Percentiles rank a stretch among this genome's conserved stretches.
phyloP scores from a whole-genome alignment of 2,888 invertebrate genomes.

The Zaprionus lineosus region DNA sequence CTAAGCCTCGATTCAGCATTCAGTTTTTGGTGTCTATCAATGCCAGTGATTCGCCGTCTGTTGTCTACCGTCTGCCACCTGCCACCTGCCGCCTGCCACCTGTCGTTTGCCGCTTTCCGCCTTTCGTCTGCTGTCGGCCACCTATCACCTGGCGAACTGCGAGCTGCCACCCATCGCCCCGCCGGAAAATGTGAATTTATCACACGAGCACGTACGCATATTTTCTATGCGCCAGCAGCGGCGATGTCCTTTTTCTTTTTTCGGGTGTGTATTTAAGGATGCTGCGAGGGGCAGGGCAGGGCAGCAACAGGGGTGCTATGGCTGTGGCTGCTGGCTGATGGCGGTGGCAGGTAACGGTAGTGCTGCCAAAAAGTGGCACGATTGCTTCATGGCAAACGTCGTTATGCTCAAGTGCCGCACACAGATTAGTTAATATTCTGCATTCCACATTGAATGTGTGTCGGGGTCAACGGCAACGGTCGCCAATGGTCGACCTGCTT shows the following conservation, averaged over 20 bases:
- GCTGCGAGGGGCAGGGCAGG: too few species aligned
- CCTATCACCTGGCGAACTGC: conserved; percentile 42
- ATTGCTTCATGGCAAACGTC: conserved; percentile 52
- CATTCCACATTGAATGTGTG: conserved; percentile 58
- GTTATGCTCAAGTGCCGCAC: conserved; percentile 51
- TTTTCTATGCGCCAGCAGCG: conserved; percentile 45
- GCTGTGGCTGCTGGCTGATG: not conserved
- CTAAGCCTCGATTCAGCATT: conserved; percentile 4
- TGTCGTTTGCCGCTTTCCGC: conserved; percentile 31
- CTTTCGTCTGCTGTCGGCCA: conserved; percentile 9
- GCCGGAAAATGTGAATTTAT: conserved; percentile 75
- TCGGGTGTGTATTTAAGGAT: too few species aligned
- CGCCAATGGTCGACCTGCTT: conserved; percentile 28
- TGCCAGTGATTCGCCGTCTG: conserved; percentile 42
- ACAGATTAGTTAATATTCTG: conserved; percentile 70
- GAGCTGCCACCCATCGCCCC: too few species aligned
- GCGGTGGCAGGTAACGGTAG: conserved; percentile 15
- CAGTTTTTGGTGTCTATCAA: conserved; percentile 57
- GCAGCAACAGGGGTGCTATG: too few species aligned
- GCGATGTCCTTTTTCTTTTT: conserved; percentile 39
- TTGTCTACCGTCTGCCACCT: conserved; percentile 43
- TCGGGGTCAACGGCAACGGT: conserved; percentile 27
- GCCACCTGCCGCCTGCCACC: conserved; percentile 44
- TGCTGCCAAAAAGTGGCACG: conserved; percentile 52
- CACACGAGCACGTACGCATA: conserved; percentile 76